Evolutionary conservation across 2,797 vertebrate species (phyloP).

Genomic region (Characodon lateralis): DNA sequence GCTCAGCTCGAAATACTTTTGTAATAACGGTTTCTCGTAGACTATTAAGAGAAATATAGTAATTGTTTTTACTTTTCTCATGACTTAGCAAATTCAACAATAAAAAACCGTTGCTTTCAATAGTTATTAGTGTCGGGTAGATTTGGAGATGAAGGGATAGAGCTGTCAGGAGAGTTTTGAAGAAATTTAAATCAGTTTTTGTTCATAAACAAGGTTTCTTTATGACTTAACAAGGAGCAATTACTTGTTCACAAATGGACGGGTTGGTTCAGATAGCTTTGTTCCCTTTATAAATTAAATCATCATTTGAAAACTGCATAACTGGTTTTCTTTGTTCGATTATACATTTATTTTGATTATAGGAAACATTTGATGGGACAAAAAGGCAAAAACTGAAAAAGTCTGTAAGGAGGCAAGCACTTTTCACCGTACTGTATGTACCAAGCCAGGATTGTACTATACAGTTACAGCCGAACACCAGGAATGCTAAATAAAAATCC

Average conservation of each 20-base stretch:
- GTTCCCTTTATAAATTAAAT: too few relatives aligned
- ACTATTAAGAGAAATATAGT: not conserved
- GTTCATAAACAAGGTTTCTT: too few relatives aligned
- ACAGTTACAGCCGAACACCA: not conserved
- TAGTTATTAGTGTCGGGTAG: slow-evolving; percentile 20
- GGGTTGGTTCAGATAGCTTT: too few relatives aligned
- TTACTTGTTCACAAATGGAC: too few relatives aligned
- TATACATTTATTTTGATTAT: too few relatives aligned
- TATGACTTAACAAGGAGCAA: too few relatives aligned
- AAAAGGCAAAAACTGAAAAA: not conserved
- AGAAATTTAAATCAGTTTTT: too few relatives aligned
- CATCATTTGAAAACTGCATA: too few relatives aligned
- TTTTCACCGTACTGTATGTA: not conserved
- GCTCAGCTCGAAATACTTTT: not conserved
- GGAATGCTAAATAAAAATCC: not conserved
- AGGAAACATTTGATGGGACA: too few relatives aligned
- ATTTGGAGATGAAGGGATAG: not conserved
- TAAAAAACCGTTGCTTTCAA: slow-evolving; percentile 20
- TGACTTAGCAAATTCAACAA: slow-evolving; percentile 7
- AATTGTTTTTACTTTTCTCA: not conserved
- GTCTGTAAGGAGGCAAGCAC: not conserved
- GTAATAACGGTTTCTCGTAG: not conserved
- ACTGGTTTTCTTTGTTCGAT: too few relatives aligned
- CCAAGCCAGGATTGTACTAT: not conserved
- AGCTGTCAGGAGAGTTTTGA: slow-evolving; percentile 10